phyloP scores from a whole-genome alignment of 1,140 invertebrate genomes.

The Steinernema feltiae region DNA sequence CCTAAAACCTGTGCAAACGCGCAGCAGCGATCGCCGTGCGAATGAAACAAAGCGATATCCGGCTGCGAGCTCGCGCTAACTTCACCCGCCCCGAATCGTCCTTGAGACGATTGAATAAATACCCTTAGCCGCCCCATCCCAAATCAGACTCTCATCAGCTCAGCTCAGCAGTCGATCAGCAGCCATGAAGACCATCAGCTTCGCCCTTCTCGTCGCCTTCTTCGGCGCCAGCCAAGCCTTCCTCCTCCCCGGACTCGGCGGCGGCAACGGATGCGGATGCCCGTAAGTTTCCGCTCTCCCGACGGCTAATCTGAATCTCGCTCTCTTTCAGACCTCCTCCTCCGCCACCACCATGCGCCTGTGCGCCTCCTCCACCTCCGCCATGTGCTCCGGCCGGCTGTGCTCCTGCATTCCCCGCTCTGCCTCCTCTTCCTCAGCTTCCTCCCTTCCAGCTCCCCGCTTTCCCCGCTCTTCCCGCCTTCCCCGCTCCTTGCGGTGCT shows the following conservation, averaged over 20 bases:
- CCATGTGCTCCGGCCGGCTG: not conserved
- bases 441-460: not conserved
- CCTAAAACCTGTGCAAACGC: not conserved
- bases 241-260: not conserved
- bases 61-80: not conserved
- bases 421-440: not conserved
- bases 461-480: not conserved
- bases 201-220: not conserved
- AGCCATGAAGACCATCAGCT: not conserved
- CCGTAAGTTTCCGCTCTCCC: not conserved
- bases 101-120: not conserved
- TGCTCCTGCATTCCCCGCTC: not conserved
- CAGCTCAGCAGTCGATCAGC: not conserved
- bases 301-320: not conserved
- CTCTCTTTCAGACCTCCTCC: not conserved
- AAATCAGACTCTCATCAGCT: too few species aligned
- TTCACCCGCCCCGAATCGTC: not conserved
- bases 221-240: not conserved
- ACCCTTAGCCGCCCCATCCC: not conserved
- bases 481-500: not conserved
- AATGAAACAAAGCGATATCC: slow-evolving; percentile 11
- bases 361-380: not conserved
- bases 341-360: not conserved
- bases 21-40: not conserved
- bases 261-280: not conserved